Evolutionary conservation across 2,888 invertebrate species (phyloP).

Genomic region (Tetramorium bicarinatum): DNA sequence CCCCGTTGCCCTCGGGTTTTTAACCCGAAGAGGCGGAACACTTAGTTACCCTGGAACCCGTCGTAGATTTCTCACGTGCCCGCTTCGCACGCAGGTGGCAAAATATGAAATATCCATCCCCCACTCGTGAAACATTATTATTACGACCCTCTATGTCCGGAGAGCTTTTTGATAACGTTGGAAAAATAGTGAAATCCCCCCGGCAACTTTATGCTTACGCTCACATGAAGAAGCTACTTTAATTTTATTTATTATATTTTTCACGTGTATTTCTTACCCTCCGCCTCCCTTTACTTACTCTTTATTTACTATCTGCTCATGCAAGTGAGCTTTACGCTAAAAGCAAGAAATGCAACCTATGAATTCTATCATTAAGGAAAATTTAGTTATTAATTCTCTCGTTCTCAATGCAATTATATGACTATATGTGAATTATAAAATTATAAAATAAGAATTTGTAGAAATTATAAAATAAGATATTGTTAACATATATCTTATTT

Average conservation of each 20-base stretch:
- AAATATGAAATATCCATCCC: slow-evolving; percentile 36
- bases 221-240: neutral
- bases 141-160: slow-evolving; percentile 25
- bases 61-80: slow-evolving; percentile 60
- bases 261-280: slow-evolving; percentile 3
- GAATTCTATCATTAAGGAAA: neutral
- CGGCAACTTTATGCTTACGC: neutral
- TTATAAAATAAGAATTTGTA: slow-evolving; percentile 1
- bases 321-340: neutral
- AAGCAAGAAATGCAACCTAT: neutral
- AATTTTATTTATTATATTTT: slow-evolving; percentile 28
- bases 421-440: neutral
- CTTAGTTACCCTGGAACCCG: slow-evolving; percentile 68
- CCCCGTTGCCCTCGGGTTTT: slow-evolving; percentile 72
- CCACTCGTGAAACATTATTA: slow-evolving; percentile 44
- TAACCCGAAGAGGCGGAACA: slow-evolving; percentile 72
- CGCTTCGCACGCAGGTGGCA: slow-evolving; percentile 58
- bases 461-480: neutral
- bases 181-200: slow-evolving; percentile 30
- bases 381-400: neutral
- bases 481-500: neutral
- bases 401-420: neutral
- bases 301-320: neutral
- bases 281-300: neutral
- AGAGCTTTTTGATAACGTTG: slow-evolving; percentile 42